phyloP scores from a whole-genome alignment of 2,888 invertebrate species.

The Caenorhabditis wallacei region DNA sequence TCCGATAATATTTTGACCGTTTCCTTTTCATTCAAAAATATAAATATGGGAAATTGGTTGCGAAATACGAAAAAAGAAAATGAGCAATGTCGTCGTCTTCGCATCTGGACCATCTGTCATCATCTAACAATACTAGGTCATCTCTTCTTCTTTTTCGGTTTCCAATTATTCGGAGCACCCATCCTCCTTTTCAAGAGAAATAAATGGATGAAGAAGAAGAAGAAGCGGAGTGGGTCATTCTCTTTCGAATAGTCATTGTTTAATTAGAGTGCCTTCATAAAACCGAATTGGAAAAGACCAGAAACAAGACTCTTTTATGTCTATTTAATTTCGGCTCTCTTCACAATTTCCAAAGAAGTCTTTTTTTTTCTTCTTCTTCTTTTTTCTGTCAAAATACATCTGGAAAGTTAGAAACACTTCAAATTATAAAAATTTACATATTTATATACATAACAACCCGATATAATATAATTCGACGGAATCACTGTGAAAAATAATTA shows the following conservation, averaged over 20 bases:
- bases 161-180: slow-evolving; percentile 53
- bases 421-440: too few relatives aligned
- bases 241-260: slow-evolving; percentile 36
- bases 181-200: background rate
- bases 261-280: slow-evolving; percentile 58
- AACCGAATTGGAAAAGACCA: slow-evolving; percentile 44
- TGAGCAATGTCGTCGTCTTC: background rate
- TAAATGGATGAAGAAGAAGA: slow-evolving; percentile 4
- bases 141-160: slow-evolving; percentile 25
- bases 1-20: too few relatives aligned
- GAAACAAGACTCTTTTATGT: slow-evolving; percentile 35
- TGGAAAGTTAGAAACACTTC: too few relatives aligned
- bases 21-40: background rate
- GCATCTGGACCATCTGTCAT: slow-evolving; percentile 38
- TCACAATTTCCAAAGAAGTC: background rate
- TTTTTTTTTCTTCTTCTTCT: background rate
- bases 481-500: too few relatives aligned
- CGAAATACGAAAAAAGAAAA: slow-evolving; percentile 8
- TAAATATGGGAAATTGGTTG: background rate
- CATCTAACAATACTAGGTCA: slow-evolving; percentile 9
- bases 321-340: slow-evolving; percentile 11
- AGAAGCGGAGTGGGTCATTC: slow-evolving; percentile 15
- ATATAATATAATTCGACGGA: too few relatives aligned
- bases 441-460: too few relatives aligned
- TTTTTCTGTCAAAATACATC: too few relatives aligned